A percentile compares a stretch with the other conserved stretches of the same genome.
Conservation (phyloP, 1,140 invertebrate genomes). For the Andrena cerasifolii region DNA sequence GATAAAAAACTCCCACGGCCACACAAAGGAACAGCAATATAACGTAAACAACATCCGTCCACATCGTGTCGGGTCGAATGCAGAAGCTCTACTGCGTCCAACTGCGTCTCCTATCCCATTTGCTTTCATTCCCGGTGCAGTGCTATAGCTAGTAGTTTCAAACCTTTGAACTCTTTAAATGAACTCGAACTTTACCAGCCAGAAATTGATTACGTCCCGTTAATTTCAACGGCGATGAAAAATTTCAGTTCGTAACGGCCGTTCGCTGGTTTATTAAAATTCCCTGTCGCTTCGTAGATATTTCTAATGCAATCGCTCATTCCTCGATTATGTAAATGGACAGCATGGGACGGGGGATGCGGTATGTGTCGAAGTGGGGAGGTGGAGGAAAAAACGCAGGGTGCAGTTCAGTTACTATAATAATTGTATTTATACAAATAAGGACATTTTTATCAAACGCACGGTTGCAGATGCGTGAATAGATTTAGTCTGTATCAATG, state of each 20-base stretch:
- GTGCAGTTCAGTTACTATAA: slow-evolving; percentile 36
- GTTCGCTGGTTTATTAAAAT: not conserved
- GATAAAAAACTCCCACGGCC: slow-evolving; percentile 85
- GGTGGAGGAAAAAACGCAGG: not conserved
- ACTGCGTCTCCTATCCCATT: not conserved
- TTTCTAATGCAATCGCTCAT: not conserved
- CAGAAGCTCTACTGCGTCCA: slow-evolving; percentile 3
- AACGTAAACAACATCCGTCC: slow-evolving; percentile 88
- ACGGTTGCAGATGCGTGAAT: slow-evolving; percentile 40
- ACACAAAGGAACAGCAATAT: slow-evolving; percentile 85
- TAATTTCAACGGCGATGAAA: too few species aligned
- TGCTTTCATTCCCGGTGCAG: not conserved
- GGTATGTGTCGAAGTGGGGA: not conserved
- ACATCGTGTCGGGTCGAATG: slow-evolving; percentile 37
- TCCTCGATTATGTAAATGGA: too few species aligned
- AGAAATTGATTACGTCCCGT: not conserved
- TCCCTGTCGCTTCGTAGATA: not conserved
- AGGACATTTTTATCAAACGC: slow-evolving; percentile 53
- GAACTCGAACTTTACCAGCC: not conserved
- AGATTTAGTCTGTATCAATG: slow-evolving; percentile 55
- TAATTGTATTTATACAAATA: slow-evolving; percentile 67
- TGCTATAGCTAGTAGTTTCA: not conserved
- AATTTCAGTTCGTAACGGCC: not conserved
- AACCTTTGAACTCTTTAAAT: slow-evolving; percentile 8
- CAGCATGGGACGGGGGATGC: too few species aligned